Evolutionary conservation across 2,113 vertebrate species (phyloP), one percentile per base, ranked within the genome.

Genomic region (Onychostoma macrolepis): DNA sequence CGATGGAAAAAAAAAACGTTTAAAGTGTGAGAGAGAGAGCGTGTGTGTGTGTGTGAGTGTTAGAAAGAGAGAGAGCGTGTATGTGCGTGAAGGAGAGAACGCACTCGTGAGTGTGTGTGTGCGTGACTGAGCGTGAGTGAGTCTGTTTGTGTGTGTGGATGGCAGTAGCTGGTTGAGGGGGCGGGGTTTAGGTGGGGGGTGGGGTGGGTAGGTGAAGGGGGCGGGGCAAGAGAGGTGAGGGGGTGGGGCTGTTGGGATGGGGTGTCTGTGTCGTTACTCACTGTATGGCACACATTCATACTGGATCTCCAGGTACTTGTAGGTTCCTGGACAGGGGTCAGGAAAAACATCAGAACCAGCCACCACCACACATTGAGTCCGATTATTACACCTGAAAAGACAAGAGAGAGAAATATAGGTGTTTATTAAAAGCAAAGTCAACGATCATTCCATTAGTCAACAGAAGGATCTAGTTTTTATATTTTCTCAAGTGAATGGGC

Each of bases 251-350:
- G 91, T 91, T 71, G 87, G 6, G 65, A 89, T 76, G 90, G 87
- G 88, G 88, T 86, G 65, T 76, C 38, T 85, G 88, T 87, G 77
- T 63, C 90, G 15, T 50, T 94, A 98, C 97, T 98, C 96, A 98
- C 97, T 98, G 96, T 98, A 98, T 90, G 97, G 97, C 86, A 98
- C 97, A 94, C 97, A 98, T 95, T 98, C 97, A 91, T 98, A 98
- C 93, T 97, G 97, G 94, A 98, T 97, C 95, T 98, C 97, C 95
- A 98, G 93, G 92, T 97, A 98, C 94, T 98, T 98, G 96, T 98
- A 98, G 91, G 97, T 98, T 87, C 97, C 97, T 0, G 97, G 97
- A 91, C 97, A 98, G 56, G 97, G 97, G 91, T 98, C 97, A 0
- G 97, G 97, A 88, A 98, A 98, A 81, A 97, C 97, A 0, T 97